A percentile compares a stretch with the other conserved stretches of the same genome.
phyloP scores from a whole-genome alignment of 2,888 invertebrate genomes.

The Petrolisthes cinctipes region DNA sequence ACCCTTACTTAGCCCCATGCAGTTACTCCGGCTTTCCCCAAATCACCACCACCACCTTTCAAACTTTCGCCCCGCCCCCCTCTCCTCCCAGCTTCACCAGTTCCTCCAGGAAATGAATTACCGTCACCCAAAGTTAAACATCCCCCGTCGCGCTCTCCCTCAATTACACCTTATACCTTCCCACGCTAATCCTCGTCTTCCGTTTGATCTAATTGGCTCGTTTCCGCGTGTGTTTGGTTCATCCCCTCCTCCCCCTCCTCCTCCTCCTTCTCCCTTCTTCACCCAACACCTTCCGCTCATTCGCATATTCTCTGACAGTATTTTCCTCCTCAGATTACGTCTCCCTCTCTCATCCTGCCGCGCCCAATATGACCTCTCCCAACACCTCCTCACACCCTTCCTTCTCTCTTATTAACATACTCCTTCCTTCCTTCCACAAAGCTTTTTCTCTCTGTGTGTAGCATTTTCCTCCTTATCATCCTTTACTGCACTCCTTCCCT shows the following conservation, averaged over 20 bases:
- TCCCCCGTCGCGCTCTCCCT: not conserved
- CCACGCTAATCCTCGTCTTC: slow-evolving; percentile 10
- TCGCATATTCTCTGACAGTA: too few relatives aligned
- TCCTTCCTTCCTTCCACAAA: too few relatives aligned
- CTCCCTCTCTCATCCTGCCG: too few relatives aligned
- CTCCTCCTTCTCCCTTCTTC: not conserved
- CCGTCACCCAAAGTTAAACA: not conserved
- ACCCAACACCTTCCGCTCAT: too few relatives aligned
- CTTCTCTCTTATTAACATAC: too few relatives aligned
- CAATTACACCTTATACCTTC: not conserved
- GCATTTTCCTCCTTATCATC: too few relatives aligned
- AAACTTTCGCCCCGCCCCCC: not conserved
- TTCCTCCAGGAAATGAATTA: slow-evolving; percentile 5
- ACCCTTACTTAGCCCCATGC: too few relatives aligned
- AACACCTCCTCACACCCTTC: too few relatives aligned
- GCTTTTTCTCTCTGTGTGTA: too few relatives aligned
- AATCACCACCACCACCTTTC: not conserved
- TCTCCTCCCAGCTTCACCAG: not conserved
- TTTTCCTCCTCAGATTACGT: too few relatives aligned
- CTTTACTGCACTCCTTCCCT: not conserved
- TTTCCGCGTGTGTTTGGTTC: not conserved
- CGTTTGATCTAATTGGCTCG: slow-evolving; percentile 10
- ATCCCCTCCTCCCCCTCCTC: not conserved
- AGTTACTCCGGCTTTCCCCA: not conserved
- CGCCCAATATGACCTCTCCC: too few relatives aligned